phyloP scores from a whole-genome alignment of 2,888 invertebrate genomes.

The Gnatocerus cornutus region DNA sequence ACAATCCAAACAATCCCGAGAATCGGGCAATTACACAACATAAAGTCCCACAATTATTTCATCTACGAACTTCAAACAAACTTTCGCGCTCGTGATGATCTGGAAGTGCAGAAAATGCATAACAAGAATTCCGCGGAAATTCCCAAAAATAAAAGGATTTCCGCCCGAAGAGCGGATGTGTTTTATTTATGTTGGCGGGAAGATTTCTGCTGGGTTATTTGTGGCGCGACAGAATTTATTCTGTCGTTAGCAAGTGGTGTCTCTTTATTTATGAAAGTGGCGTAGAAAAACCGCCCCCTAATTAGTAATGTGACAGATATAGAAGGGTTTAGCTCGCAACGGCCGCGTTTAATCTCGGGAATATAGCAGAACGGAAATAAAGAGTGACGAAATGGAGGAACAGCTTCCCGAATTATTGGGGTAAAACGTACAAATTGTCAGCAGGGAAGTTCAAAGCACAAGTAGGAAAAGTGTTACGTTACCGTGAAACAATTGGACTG shows the following conservation, averaged over 20 bases:
- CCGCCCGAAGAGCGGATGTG: slow-evolving; percentile 35
- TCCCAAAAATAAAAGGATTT: slow-evolving; percentile 23
- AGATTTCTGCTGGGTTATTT: slow-evolving; percentile 34
- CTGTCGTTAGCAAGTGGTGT: slow-evolving; percentile 20
- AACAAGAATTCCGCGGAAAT: slow-evolving; percentile 20
- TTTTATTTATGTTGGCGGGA: slow-evolving; percentile 41
- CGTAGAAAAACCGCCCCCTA: slow-evolving; percentile 49
- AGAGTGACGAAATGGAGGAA: slow-evolving; percentile 42
- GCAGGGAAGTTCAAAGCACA: slow-evolving; percentile 13
- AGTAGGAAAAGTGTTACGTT: slow-evolving; percentile 40
- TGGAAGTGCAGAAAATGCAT: slow-evolving; percentile 42
- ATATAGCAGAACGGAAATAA: slow-evolving; percentile 41
- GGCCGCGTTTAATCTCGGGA: slow-evolving; percentile 28
- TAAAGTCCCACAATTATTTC: slow-evolving; percentile 45
- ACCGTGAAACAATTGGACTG: slow-evolving; percentile 43
- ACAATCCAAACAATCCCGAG: slow-evolving; percentile 44
- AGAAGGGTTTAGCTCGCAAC: slow-evolving; percentile 46
- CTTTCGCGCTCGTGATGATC: slow-evolving; percentile 9
- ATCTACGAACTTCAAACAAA: slow-evolving; percentile 37
- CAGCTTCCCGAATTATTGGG: slow-evolving; percentile 24
- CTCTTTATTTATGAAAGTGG: slow-evolving; percentile 21
- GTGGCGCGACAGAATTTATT: slow-evolving; percentile 27
- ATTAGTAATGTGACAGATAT: slow-evolving; percentile 54
- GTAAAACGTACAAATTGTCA: slow-evolving; percentile 31
- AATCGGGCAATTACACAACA: slow-evolving; percentile 40